Conservation (phyloP, 2,113 vertebrate genomes). For the Sus scrofa region DNA sequence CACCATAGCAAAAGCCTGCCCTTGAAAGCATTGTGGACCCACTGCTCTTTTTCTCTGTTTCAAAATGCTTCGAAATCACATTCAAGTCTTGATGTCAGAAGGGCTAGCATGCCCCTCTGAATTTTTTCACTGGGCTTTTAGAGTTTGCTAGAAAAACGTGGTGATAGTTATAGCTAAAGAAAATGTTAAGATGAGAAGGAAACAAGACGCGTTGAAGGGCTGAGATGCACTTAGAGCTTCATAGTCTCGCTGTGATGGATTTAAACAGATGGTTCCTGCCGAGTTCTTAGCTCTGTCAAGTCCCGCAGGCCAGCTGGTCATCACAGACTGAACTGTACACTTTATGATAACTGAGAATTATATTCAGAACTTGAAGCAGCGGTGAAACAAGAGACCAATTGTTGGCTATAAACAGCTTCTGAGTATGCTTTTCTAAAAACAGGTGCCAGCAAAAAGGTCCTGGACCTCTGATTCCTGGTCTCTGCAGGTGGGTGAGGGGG, state of each 20-base stretch:
- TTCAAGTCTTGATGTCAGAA: not conserved
- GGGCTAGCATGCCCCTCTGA: not conserved
- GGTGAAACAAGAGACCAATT: not conserved
- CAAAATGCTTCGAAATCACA: conserved; percentile 46
- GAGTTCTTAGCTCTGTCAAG: not conserved
- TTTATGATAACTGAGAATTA: not conserved
- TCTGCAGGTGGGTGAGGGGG: not conserved
- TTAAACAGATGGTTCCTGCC: not conserved
- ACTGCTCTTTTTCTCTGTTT: not conserved
- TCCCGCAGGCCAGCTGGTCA: not conserved
- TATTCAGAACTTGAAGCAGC: not conserved
- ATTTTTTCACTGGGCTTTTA: not conserved
- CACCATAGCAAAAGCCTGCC: not conserved
- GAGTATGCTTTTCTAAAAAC: conserved; percentile 27
- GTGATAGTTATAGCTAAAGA: not conserved
- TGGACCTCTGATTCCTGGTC: not conserved
- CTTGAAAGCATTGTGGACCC: not conserved
- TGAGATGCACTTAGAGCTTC: no score
- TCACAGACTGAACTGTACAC: rapidly evolving
- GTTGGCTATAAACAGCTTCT: not conserved
- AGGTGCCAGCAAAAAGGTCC: not conserved
- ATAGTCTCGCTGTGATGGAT: rapidly evolving
- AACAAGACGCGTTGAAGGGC: not conserved
- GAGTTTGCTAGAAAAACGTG: conserved; percentile 39
- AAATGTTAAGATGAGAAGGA: not conserved